Base-by-base conservation (phyloP, 2,888 invertebrate species). In the Drosophila rubida region DNA sequence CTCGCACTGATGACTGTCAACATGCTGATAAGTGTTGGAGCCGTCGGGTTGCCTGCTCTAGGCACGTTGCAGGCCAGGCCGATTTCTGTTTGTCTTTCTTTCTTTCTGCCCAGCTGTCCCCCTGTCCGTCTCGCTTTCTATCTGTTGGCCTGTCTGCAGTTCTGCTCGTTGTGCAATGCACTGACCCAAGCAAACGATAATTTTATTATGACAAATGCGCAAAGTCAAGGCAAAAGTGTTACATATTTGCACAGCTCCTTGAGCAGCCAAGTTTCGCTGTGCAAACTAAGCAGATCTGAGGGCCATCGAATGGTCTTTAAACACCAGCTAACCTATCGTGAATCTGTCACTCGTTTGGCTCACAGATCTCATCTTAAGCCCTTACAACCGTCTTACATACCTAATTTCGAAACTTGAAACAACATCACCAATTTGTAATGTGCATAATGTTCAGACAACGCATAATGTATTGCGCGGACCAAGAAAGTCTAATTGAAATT, bases 171-270 rank as follows among this genome's bases (percentile, higher is more conserved):
- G 44, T 19, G 14, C 41, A 50, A 30, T 39, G 39, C 63, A 67
- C 59, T 84, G 77, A 78, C 70, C 79, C 69, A 68, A 69, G 66
- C 70, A 80, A 82, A 80, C 73, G 76, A 68, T 80, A 78, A 80
- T 82, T 82, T 78, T 71, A 78, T 82, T 85, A 82, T 82, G 83
- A 76, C 78, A 80, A 82, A 82, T 78, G 80, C 73, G 62, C 66
- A 57, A 44, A 58, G 72, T 69, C 67, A 49, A 42, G 48, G 41
- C 32, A 27, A 37, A 62, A 66, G 46, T 54, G 55, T 48, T 45
- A 30, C 39, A 44, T 32, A 59, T 60, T 58, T 59, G 37, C 49
- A 44, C 48, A 41, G 27, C 49, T 59, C 23, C 48, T 42, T 19
- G 7, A 46, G 50, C 57, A 25, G 48, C 48, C 25, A 32, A 48